Base-by-base conservation (phyloP, 2,797 vertebrate genomes). In the Taenioides sp. region DNA sequence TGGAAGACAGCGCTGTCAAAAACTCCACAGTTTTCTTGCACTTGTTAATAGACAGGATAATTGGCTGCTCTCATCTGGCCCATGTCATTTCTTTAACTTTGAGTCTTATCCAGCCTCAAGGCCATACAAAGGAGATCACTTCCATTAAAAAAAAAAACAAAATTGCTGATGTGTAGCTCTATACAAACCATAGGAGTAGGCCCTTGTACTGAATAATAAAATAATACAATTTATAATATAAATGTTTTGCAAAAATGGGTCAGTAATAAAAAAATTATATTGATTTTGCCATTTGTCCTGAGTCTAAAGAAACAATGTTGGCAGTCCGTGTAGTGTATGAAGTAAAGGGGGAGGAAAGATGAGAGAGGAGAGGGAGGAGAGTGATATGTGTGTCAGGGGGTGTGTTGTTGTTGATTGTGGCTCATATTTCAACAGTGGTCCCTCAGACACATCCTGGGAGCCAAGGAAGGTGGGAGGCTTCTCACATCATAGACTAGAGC, bases 341-440 rank as follows among this genome's bases (percentile, higher is more conserved):
- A 58, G 47, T 71, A 59, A 75, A 75, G 76, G 70, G 71, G 64
- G 70, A 75, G 76, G 64, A 72, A 70, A 69, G 74, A 84, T 22
- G 40, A 76, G 65, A 68, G 65, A 73, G 68, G 60, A 76, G 82
- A 75, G 83, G 73, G 82, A 84, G 84, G 76, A 84, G 86, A 86
- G 82, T 83, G 85, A 89, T 61, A 77, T 75, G 63, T 50, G 67
- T 70, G 64, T n/a, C 62, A 25, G 68, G 34, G 59, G 67, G 67
- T 54, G 71, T 55, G 71, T 58, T 71, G 67, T 68, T 67, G 83
- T 78, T 88, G 85, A 89, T 90, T 88, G 80, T 87, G 84, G 84
- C 86, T 92, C 89, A 89, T 92, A 92, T 92, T 91, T 91, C 88
- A 90, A 84, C 82, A 86, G 88, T 91, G 90, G 90, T 91, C 90